Evolutionary conservation across 2,113 vertebrate species (phyloP).

Genomic region (Lepus timidus): DNA sequence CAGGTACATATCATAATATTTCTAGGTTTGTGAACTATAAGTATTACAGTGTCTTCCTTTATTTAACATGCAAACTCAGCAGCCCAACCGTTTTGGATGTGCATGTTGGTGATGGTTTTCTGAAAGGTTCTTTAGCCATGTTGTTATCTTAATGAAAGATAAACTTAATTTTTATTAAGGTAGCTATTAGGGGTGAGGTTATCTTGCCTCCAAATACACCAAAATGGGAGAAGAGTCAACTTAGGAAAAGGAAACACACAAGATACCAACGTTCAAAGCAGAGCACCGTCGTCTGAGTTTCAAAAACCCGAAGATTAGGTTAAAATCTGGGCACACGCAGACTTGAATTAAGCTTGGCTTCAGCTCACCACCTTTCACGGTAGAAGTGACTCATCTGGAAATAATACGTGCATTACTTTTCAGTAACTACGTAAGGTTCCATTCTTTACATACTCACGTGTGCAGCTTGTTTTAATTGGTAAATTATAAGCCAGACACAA

Average conservation of each 20-base stretch:
- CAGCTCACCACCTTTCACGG: background rate
- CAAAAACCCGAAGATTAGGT: slow-evolving; percentile 48
- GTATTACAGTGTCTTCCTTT: slow-evolving; percentile 56
- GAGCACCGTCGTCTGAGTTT: slow-evolving; percentile 53
- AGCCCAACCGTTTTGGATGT: slow-evolving; percentile 39
- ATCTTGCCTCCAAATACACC: slow-evolving; percentile 52
- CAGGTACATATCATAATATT: slow-evolving; percentile 34
- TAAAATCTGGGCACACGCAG: slow-evolving; percentile 59
- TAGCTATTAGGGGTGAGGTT: slow-evolving; percentile 24
- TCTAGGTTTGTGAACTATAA: slow-evolving; percentile 54
- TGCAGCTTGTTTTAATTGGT: slow-evolving; percentile 3
- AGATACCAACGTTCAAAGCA: slow-evolving; percentile 34
- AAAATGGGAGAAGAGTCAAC: background rate
- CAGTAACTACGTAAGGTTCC: background rate
- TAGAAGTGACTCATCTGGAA: slow-evolving; percentile 44
- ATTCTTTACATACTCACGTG: background rate
- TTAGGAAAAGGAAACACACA: slow-evolving; percentile 32
- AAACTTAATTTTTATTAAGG: slow-evolving; percentile 41
- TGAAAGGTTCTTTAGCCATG: slow-evolving; percentile 16
- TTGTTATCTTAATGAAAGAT: slow-evolving; percentile 50
- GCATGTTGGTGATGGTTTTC: background rate
- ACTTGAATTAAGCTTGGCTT: slow-evolving; percentile 60
- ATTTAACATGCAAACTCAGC: slow-evolving; percentile 51
- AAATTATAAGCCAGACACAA: slow-evolving; percentile 27
- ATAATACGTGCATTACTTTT: slow-evolving; percentile 33